Conservation (phyloP, 1,140 invertebrate species). For the Colletes gigas region DNA sequence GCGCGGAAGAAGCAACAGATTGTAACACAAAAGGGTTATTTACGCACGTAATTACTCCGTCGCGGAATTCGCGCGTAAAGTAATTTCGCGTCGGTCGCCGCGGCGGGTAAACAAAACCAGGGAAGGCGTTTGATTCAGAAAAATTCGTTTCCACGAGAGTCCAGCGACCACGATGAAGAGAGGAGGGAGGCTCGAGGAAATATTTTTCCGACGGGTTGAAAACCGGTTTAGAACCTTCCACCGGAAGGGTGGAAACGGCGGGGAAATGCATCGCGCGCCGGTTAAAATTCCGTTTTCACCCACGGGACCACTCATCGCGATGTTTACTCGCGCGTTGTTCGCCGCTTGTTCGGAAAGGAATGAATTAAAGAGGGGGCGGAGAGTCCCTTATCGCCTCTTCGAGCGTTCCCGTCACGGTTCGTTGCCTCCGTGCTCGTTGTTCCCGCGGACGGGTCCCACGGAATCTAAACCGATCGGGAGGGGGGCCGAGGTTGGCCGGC, state of each 20-base stretch:
- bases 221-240: slow-evolving; percentile 29
- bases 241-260: background rate
- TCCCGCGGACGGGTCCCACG: slow-evolving; percentile 15
- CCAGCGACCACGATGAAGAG: background rate
- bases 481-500: slow-evolving; percentile 12
- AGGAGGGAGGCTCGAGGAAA: background rate
- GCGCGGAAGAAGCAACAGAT: slow-evolving; percentile 14
- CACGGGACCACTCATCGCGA: slow-evolving; percentile 56
- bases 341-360: slow-evolving; percentile 57
- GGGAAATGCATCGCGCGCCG: slow-evolving; percentile 39
- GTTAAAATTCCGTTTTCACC: slow-evolving; percentile 54
- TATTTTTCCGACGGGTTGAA: slow-evolving; percentile 45
- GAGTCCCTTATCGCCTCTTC: slow-evolving; percentile 61
- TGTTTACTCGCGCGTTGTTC: slow-evolving; percentile 64
- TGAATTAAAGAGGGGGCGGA: slow-evolving; percentile 61
- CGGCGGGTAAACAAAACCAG: background rate
- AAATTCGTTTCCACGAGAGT: slow-evolving; percentile 12
- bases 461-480: slow-evolving; percentile 59
- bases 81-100: slow-evolving; percentile 12
- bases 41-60: slow-evolving; percentile 26
- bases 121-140: slow-evolving; percentile 21
- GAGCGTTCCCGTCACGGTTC: slow-evolving; percentile 37
- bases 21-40: slow-evolving; percentile 25
- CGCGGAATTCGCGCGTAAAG: slow-evolving; percentile 9
- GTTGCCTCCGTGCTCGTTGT: slow-evolving; percentile 40